Evolutionary conservation across 2,113 vertebrate species (phyloP).

Genomic region (Columba janthina): DNA sequence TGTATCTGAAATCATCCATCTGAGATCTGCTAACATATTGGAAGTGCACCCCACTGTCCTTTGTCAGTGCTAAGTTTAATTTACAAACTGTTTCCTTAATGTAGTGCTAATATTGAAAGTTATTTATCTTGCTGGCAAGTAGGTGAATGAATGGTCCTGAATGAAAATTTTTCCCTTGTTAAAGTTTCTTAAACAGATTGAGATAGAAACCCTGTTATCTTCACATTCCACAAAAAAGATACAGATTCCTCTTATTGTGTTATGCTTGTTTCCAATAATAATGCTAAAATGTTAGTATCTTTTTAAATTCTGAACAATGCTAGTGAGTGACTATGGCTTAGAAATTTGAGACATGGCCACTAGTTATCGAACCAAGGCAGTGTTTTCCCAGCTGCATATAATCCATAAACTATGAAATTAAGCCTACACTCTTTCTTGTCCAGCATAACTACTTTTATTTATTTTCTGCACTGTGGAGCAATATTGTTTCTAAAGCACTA

Average conservation of each 20-base stretch:
- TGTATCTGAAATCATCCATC: neutral
- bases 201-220: neutral
- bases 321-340: neutral
- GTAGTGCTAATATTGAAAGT: neutral
- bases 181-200: neutral
- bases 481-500: neutral
- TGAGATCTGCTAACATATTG: neutral
- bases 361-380: neutral
- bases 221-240: neutral
- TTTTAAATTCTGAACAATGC: neutral
- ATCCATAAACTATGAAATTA: neutral
- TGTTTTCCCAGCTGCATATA: neutral
- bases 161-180: neutral
- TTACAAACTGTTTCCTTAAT: neutral
- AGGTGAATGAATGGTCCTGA: neutral
- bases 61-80: neutral
- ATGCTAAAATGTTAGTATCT: neutral
- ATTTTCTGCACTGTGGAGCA: neutral
- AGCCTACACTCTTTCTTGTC: neutral
- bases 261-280: neutral
- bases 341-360: neutral
- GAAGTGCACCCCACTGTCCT: neutral
- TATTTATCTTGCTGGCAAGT: slow-evolving; percentile 5
- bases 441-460: neutral
- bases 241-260: neutral